Evolutionary conservation across 2,113 vertebrate genomes (phyloP).

Genomic region (Bubo blakistoni): DNA sequence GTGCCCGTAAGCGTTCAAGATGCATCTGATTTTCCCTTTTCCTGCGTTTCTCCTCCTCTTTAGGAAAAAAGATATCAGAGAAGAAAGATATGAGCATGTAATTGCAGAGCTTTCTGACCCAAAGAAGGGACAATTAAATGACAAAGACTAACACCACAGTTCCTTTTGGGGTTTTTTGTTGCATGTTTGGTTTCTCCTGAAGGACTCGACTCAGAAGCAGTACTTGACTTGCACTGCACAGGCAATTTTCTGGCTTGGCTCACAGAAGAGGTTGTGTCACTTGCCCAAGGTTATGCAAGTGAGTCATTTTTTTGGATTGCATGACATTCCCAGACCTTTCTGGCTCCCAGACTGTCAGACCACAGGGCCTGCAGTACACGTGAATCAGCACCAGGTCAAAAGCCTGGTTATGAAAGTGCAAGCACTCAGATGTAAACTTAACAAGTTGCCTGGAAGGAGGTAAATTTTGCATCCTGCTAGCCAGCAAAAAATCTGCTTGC

Average conservation of each 20-base stretch:
- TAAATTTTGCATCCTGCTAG: background rate
- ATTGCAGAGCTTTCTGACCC: background rate
- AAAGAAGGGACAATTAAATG: background rate
- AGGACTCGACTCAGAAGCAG: background rate
- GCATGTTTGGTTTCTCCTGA: background rate
- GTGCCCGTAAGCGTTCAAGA: slow-evolving; percentile 81
- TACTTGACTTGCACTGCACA: background rate
- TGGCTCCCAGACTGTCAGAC: background rate
- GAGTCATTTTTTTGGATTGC: background rate
- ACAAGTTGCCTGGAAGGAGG: background rate
- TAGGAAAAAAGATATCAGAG: background rate
- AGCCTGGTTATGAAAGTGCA: background rate
- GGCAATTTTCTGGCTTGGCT: background rate
- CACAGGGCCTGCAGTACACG: background rate
- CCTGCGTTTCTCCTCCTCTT: slow-evolving; percentile 86
- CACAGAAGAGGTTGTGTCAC: background rate
- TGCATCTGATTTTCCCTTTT: slow-evolving; percentile 88
- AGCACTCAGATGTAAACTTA: background rate
- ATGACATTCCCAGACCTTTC: background rate
- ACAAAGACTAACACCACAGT: background rate
- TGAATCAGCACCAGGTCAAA: background rate
- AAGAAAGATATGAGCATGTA: background rate
- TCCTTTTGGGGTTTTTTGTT: rapidly evolving
- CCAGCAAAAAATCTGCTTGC: background rate
- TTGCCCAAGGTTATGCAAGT: background rate